Base-by-base conservation (phyloP, 1,140 invertebrate genomes). In the Platyscapa corneri region DNA sequence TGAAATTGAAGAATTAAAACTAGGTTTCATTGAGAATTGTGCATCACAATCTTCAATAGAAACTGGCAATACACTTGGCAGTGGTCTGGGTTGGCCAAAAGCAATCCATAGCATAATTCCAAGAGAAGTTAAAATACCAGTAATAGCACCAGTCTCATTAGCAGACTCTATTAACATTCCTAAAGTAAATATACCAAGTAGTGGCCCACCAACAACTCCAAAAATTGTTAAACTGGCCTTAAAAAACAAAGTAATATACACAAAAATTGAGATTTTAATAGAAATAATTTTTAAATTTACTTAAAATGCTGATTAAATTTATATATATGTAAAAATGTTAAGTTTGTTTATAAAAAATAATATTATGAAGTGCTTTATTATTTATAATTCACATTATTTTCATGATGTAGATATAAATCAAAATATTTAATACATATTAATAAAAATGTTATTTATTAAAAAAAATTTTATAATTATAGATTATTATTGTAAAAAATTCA, bases 101-200 rank as follows among this genome's bases (percentile, higher is more conserved):
- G 97, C 97, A 83, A 98, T 96, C 97, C 97, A 98, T 27, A 98
- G 94, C 27, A 95, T 95, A 82, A 98, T 91, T 0, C 93, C 91
- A 72, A 99, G 92, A 14, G 97, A 96, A 20, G 91, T 88, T 3
- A 96, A 27, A 16, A 97, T 91, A 0, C 96, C 97, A 16, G 92
- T 89, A 30, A 97, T 92, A 0, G 95, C 96, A 75, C 97, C 97
- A 94, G 87, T 92, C 91, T 96, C 93, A 88, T 95, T 96, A 0
- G 95, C 94, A 75, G 90, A 92, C 32, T 95, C 94, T 79, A 94
- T 94, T 83, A 96, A 94, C 96, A 97, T 97, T 83, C 97, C 97
- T 5, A 97, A 91, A 0, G 96, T 96, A 89, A 97, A 97, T n/a
- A 97, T 90, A 0, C 95, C 97, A 30, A 97, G 91, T 37, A 97